These are phyloP conservation scores for Mola mola DNA, from an alignment of 2,113 vertebrate species.

Conservation along the genomic window DNA sequence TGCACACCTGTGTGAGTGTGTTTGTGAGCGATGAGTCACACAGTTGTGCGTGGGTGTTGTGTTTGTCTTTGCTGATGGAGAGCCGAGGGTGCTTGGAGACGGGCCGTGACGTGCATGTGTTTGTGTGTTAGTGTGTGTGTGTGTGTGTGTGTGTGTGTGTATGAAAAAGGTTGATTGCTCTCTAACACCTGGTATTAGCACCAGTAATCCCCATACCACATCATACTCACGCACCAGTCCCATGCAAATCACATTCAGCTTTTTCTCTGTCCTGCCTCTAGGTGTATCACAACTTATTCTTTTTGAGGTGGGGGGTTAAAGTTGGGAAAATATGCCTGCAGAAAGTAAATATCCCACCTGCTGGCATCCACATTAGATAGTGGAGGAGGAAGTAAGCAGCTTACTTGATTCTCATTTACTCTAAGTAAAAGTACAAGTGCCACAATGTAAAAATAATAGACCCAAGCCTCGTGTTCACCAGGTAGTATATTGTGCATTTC, in stretches of 20 bases:
- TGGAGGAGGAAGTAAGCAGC: too few species aligned
- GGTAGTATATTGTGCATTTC: too few species aligned
- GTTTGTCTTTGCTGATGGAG: conserved; percentile 77
- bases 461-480: too few species aligned
- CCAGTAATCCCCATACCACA: conserved; percentile 75
- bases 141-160: conserved; percentile 44
- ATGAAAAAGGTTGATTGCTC: conserved; percentile 65
- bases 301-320: neutral
- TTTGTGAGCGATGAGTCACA: conserved; percentile 64
- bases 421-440: too few species aligned
- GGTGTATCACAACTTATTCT: conserved; percentile 52
- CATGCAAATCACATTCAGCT: conserved; percentile 55
- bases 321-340: conserved; percentile 14
- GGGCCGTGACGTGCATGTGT: conserved; percentile 63
- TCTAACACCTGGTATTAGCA: conserved; percentile 80
- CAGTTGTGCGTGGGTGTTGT: conserved; percentile 62
- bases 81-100: conserved; percentile 68
- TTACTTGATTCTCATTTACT: too few species aligned
- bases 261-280: conserved; percentile 17
- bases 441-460: too few species aligned
- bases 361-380: too few species aligned
- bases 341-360: conserved; percentile 16
- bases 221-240: conserved; percentile 76
- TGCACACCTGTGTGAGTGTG: conserved; percentile 32
- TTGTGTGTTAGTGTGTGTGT: conserved; percentile 29